Percentiles rank a stretch among this genome's conserved stretches.
phyloP scores from a whole-genome alignment of 2,888 invertebrate species.

The Sussaba pulchella region DNA sequence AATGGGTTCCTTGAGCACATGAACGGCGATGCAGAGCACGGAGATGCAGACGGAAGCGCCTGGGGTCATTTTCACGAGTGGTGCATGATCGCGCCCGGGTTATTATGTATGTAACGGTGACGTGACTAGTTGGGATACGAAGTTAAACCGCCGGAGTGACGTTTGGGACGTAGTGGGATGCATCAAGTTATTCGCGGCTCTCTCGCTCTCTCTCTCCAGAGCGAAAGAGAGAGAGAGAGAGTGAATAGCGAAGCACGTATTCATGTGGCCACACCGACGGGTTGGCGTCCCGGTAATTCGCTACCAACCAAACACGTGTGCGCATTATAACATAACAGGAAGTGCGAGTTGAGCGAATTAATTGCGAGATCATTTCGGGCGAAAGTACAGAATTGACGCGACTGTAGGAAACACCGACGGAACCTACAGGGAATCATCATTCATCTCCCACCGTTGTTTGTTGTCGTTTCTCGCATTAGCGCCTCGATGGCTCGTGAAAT shows the following conservation, averaged over 20 bases:
- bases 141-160: conserved; percentile 27
- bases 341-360: conserved; percentile 81
- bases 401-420: conserved; percentile 72
- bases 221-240: too few relatives aligned
- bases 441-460: conserved; percentile 39
- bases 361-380: conserved; percentile 75
- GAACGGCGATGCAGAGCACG: conserved; percentile 77
- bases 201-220: too few relatives aligned
- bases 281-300: conserved; percentile 1
- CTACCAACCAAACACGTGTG: conserved; percentile 11
- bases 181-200: conserved; percentile 52
- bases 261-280: not conserved
- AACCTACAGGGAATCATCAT: conserved; percentile 47
- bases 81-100: conserved; percentile 27
- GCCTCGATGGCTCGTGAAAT: conserved; percentile 27
- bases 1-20: conserved; percentile 73
- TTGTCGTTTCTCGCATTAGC: not conserved
- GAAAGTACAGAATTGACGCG: conserved; percentile 78
- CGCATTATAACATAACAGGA: conserved; percentile 76
- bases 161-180: conserved; percentile 40
- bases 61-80: conserved; percentile 72
- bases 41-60: conserved; percentile 81
- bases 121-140: conserved; percentile 25
- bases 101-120: conserved; percentile 22
- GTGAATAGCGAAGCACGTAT: conserved; percentile 52